phyloP scores from a whole-genome alignment of 1,140 invertebrate species.

The Drosophila rhopaloa region DNA sequence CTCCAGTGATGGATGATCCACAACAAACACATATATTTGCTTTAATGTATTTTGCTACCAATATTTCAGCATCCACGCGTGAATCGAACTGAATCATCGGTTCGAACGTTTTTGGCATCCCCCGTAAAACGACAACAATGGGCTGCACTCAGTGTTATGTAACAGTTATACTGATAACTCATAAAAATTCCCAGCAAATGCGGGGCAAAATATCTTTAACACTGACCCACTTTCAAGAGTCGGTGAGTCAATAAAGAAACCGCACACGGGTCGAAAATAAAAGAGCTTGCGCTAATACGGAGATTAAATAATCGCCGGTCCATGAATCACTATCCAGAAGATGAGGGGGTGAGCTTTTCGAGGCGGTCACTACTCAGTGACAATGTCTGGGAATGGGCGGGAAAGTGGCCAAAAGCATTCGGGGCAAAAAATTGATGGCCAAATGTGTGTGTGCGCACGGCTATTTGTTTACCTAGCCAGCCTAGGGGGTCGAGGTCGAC shows the following conservation, averaged over 20 bases:
- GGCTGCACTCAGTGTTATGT: slow-evolving; percentile 62
- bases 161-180: slow-evolving; percentile 75
- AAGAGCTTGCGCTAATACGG: slow-evolving; percentile 72
- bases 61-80: slow-evolving; percentile 21
- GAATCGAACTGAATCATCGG: slow-evolving; percentile 32
- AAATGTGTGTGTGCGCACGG: slow-evolving; percentile 18
- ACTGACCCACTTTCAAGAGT: slow-evolving; percentile 73
- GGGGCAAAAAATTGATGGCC: slow-evolving; percentile 64
- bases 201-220: slow-evolving; percentile 72
- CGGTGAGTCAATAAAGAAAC: slow-evolving; percentile 79
- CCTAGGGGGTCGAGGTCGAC: slow-evolving; percentile 77
- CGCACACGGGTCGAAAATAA: slow-evolving; percentile 44
- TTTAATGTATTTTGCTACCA: neutral
- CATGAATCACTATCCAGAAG: slow-evolving; percentile 50
- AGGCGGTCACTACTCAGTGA: slow-evolving; percentile 29
- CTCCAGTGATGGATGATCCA: neutral
- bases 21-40: neutral
- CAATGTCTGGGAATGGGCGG: slow-evolving; percentile 51
- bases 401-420: slow-evolving; percentile 54
- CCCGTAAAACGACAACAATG: slow-evolving; percentile 40
- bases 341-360: slow-evolving; percentile 27
- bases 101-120: neutral
- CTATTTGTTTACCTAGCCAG: slow-evolving; percentile 44
- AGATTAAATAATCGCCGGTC: slow-evolving; percentile 73
- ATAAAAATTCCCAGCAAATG: slow-evolving; percentile 51